A percentile compares a stretch with the other conserved stretches of the same genome.
These are phyloP conservation scores for Danionella dracula DNA, from an alignment of 2,797 vertebrate genomes.

Conservation along the genomic window DNA sequence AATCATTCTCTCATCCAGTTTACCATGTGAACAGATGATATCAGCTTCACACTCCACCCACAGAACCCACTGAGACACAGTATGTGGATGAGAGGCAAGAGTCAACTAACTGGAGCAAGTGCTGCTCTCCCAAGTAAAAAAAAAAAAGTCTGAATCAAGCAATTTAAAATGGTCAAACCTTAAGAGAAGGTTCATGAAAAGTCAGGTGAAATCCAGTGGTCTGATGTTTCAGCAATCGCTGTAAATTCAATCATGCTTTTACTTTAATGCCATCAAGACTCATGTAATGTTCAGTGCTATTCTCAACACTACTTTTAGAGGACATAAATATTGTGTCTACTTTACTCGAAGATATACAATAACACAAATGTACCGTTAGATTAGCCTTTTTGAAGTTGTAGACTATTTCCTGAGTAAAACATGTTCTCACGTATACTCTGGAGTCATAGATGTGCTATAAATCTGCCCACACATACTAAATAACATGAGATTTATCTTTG, in stretches of 20 bases:
- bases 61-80: background rate
- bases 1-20: background rate
- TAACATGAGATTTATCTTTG: too few species aligned
- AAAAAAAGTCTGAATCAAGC: background rate
- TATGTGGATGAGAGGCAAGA: background rate
- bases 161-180: background rate
- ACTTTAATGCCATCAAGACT: background rate
- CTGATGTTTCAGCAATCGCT: background rate
- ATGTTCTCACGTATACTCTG: background rate
- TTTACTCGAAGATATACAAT: background rate
- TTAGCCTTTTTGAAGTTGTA: background rate
- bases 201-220: background rate
- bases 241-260: background rate
- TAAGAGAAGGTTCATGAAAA: background rate
- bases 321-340: background rate
- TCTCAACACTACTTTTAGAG: background rate
- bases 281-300: background rate
- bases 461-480: background rate
- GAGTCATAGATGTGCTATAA: background rate
- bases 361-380: too few species aligned
- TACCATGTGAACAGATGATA: background rate
- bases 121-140: slow-evolving; percentile 7
- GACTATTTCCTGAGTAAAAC: background rate
- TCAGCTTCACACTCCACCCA: background rate
- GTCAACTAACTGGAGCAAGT: background rate